Base-by-base conservation (phyloP, 23 tunicate genomes). In the Phallusia fumigata region DNA sequence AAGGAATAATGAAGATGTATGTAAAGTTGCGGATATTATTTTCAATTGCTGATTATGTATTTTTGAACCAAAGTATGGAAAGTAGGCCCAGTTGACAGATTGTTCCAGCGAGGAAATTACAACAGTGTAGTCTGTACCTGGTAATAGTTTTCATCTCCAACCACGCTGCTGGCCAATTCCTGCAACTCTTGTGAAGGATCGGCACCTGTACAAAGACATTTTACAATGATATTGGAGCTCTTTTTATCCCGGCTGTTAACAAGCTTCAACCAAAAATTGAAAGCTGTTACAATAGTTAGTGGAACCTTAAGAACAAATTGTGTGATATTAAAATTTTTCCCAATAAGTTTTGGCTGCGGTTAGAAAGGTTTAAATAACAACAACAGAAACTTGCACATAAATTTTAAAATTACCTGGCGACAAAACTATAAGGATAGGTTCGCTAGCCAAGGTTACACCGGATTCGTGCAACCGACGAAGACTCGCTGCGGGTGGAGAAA, bases 171-270 rank as follows among this genome's bases (percentile, higher is more conserved):
- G 19, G 98, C 98, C 19, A 94, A 73, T 50, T 94, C 98, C 77
- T 89, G 90, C 26, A 94, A 82, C 64, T 94, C 98, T 15, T 94
- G 94, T 30, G 98, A 85, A 1, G 98, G 98, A 65, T 94, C 98
- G 26, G 98, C 98, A 18, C 98, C 98, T 88, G 50, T 3, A 40
- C 5, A 10, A 40, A 40, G 47, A 40, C n/a, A n/a, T n/a, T n/a
- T n/a, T n/a, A n/a, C n/a, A n/a, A n/a, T n/a, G n/a, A n/a, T n/a
- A n/a, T 40, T 40, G 47, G 47, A 40, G 10, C 47, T 40, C 10
- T 40, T 40, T 40, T 40, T 40, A 40, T 3, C 10, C 5, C 47
- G 47, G 47, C 47, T 40, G 11, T 58, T 16, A 58, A 13, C 16
- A 58, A 58, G 13, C n/a, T n/a, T n/a, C n/a, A n/a, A n/a, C n/a